phyloP scores from a whole-genome alignment of 2,888 invertebrate genomes.

The Amphipyra tragopoginis region DNA sequence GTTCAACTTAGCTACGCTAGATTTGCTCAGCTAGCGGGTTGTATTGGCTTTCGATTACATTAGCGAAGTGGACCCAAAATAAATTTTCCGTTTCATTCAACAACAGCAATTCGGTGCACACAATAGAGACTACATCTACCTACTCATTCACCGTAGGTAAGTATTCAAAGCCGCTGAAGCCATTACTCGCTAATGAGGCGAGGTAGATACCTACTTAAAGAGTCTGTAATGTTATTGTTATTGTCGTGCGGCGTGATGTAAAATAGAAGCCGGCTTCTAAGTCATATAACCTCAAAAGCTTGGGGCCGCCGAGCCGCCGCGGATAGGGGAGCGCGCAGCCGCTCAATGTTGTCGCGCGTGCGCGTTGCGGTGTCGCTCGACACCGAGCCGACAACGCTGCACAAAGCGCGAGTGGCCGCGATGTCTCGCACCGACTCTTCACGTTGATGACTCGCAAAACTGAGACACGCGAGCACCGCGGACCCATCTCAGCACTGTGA shows the following conservation, averaged over 20 bases:
- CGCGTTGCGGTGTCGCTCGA: slow-evolving; percentile 62
- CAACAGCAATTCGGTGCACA: slow-evolving; percentile 37
- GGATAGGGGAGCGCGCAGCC: slow-evolving; percentile 80
- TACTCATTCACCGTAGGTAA: slow-evolving; percentile 16
- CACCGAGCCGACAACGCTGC: slow-evolving; percentile 73
- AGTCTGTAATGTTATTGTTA: slow-evolving; percentile 81
- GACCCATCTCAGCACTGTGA: slow-evolving; percentile 64
- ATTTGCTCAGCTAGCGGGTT: slow-evolving; percentile 59
- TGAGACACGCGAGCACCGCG: slow-evolving; percentile 62
- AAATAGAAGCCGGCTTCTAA: slow-evolving; percentile 81
- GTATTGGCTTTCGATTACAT: slow-evolving; percentile 60
- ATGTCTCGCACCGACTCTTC: slow-evolving; percentile 74
- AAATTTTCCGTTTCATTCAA: slow-evolving; percentile 65
- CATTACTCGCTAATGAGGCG: slow-evolving; percentile 58
- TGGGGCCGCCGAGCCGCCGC: slow-evolving; percentile 67
- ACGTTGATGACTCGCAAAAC: slow-evolving; percentile 71
- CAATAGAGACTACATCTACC: slow-evolving; percentile 19
- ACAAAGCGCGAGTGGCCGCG: slow-evolving; percentile 81
- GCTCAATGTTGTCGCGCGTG: slow-evolving; percentile 88
- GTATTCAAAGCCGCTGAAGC: slow-evolving; percentile 24
- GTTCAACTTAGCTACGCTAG: slow-evolving; percentile 48
- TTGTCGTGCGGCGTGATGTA: slow-evolving; percentile 71
- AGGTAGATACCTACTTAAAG: slow-evolving; percentile 61
- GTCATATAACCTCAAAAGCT: slow-evolving; percentile 87
- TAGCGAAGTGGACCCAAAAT: slow-evolving; percentile 64